These are phyloP conservation scores for Crotalus helleri DNA, from an alignment of 2,113 vertebrate genomes.

Conservation along the genomic window DNA sequence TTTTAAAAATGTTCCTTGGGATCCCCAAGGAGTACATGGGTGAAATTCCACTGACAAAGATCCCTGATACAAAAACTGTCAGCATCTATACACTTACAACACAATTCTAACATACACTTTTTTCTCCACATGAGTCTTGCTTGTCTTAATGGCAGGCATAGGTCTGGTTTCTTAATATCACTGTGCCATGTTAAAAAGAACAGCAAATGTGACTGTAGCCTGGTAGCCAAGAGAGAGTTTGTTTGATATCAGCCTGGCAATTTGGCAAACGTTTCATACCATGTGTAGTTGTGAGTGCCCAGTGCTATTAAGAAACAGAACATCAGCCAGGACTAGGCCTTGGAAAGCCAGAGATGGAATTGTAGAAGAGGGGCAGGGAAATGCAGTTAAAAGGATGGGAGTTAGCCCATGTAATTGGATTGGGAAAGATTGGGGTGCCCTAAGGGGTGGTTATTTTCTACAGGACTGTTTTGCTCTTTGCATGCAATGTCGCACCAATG, in stretches of 20 bases:
- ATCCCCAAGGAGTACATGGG: no score
- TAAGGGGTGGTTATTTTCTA: no score
- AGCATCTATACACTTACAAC: neutral
- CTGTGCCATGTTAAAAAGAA: neutral
- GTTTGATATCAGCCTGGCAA: neutral
- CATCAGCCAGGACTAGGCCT: neutral
- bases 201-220: neutral
- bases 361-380: neutral
- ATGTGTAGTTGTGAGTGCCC: neutral
- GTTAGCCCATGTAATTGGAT: neutral
- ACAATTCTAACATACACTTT: neutral
- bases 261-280: neutral
- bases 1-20: neutral
- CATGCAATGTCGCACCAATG: slow-evolving; percentile 15
- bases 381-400: neutral
- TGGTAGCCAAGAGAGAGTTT: neutral
- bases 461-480: slow-evolving; percentile 13
- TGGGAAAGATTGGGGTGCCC: neutral
- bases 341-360: neutral
- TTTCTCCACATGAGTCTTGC: neutral
- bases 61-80: neutral
- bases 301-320: neutral
- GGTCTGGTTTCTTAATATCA: neutral
- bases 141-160: neutral
- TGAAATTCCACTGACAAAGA: neutral